Percentiles rank a stretch among this genome's conserved stretches.
These are phyloP conservation scores for Heliconius ethilla DNA, from an alignment of 2,888 invertebrate genomes.

Conservation along the genomic window DNA sequence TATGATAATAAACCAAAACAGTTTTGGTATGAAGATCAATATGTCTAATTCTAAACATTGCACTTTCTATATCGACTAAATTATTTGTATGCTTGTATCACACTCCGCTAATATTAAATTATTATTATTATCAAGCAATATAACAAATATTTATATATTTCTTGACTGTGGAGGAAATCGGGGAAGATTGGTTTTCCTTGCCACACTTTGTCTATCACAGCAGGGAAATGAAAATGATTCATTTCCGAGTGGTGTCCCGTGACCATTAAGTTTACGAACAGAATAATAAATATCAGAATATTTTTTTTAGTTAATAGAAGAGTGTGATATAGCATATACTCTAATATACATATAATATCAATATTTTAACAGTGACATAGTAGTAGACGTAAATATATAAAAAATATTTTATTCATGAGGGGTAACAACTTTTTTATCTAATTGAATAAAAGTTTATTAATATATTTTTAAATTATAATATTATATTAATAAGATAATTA, in stretches of 20 bases:
- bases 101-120: conserved; percentile 5
- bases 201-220: background rate
- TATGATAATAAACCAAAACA: conserved; percentile 73
- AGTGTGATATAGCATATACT: conserved; percentile 31
- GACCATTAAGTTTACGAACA: background rate
- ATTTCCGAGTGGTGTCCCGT: background rate
- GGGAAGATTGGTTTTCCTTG: background rate
- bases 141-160: background rate
- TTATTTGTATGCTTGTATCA: conserved; percentile 43
- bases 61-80: conserved; percentile 66
- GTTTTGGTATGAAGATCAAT: conserved; percentile 71
- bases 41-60: conserved; percentile 74
- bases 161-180: background rate
- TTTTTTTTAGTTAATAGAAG: background rate
- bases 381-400: conserved; percentile 19
- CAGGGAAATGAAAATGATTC: background rate
- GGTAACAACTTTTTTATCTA: conserved; percentile 38
- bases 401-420: conserved; percentile 24
- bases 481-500: background rate
- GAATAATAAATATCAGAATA: background rate
- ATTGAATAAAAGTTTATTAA: conserved; percentile 12
- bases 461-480: background rate
- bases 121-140: background rate
- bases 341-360: conserved; percentile 32
- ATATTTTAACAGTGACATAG: conserved; percentile 29